These are phyloP conservation scores for Microplitis deprimator DNA, from an alignment of 2,888 invertebrate species.

Conservation along the genomic window DNA sequence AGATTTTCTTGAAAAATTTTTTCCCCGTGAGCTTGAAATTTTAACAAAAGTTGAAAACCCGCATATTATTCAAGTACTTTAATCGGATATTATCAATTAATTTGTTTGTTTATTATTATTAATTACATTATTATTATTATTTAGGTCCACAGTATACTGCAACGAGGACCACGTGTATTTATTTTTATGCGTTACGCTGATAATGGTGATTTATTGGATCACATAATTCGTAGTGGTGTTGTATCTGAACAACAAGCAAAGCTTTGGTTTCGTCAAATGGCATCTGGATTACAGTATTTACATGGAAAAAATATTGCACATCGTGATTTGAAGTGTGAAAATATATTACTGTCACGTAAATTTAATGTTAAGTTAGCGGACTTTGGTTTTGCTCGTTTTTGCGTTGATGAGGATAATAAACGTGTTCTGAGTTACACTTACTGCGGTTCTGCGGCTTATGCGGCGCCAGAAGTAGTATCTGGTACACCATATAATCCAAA, in stretches of 20 bases:
- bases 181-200: slow-evolving; percentile 93
- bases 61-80: slow-evolving; percentile 82
- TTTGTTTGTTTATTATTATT: not conserved
- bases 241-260: slow-evolving; percentile 85
- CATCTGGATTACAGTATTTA: slow-evolving; percentile 85
- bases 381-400: slow-evolving; percentile 93
- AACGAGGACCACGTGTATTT: slow-evolving; percentile 86
- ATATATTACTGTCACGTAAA: slow-evolving; percentile 85
- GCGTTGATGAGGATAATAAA: slow-evolving; percentile 80
- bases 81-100: slow-evolving; percentile 3
- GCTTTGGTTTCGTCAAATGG: slow-evolving; percentile 90
- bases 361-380: slow-evolving; percentile 94
- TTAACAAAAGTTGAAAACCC: slow-evolving; percentile 91
- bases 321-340: slow-evolving; percentile 95
- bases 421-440: slow-evolving; percentile 90
- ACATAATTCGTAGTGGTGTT: slow-evolving; percentile 83
- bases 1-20: slow-evolving; percentile 93
- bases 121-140: slow-evolving; percentile 60
- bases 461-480: slow-evolving; percentile 94
- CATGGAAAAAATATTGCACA: slow-evolving; percentile 90
- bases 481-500: slow-evolving; percentile 92
- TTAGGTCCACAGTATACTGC: slow-evolving; percentile 88
- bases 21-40: slow-evolving; percentile 93
- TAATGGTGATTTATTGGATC: slow-evolving; percentile 90
- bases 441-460: slow-evolving; percentile 97